Percentiles rank a stretch among this genome's conserved stretches.
Evolutionary conservation across 2,113 vertebrate species (phyloP).

Genomic region (Malurus alboscapulatus): DNA sequence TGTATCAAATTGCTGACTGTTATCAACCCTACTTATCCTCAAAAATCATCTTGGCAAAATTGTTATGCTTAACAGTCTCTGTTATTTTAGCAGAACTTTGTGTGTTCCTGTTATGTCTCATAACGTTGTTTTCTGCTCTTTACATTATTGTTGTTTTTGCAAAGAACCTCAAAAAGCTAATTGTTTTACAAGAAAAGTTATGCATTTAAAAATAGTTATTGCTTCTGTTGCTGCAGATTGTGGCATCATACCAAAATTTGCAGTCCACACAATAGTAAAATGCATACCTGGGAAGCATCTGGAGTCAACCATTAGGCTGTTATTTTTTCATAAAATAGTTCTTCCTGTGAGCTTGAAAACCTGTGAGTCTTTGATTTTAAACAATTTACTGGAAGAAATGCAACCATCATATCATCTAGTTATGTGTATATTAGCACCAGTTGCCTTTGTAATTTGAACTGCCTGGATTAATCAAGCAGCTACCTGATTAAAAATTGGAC

Average conservation of each 20-base stretch:
- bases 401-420: conserved; percentile 58
- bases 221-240: background rate
- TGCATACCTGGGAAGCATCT: background rate
- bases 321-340: background rate
- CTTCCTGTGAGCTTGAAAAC: conserved; percentile 6
- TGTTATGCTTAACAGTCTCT: background rate
- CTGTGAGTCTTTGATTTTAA: conserved; percentile 55
- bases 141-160: background rate
- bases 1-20: too few relatives aligned
- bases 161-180: background rate
- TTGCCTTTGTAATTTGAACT: conserved; percentile 72
- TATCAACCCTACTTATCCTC: background rate
- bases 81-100: background rate
- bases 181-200: background rate
- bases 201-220: background rate
- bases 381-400: conserved; percentile 68
- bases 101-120: background rate
- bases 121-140: background rate
- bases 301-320: background rate
- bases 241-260: background rate
- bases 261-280: background rate
- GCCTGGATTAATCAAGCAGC: conserved; percentile 73
- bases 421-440: conserved; percentile 66
- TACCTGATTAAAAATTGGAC: conserved; percentile 75
- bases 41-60: background rate